Base-by-base conservation (phyloP, 1,140 invertebrate species). In the Ptiloglossa arizonensis region DNA sequence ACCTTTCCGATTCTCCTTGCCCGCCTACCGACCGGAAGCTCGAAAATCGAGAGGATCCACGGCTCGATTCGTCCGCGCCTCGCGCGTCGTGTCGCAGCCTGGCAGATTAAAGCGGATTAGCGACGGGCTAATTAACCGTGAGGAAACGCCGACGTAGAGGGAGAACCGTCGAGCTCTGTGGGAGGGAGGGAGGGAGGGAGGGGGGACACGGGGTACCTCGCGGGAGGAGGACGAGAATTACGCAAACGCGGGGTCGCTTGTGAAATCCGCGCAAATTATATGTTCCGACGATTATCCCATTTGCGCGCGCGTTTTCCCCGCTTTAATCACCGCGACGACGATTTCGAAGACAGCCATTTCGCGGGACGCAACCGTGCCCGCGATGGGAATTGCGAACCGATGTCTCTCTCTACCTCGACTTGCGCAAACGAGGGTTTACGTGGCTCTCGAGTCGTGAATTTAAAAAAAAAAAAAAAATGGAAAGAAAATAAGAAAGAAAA, bases 61-160 rank as follows among this genome's bases (percentile, higher is more conserved):
- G 74, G 67, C n/a, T 64, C 64, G 68, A 57, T 22, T 64, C 32
- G 38, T 22, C 56, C 71, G 71, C 71, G 60, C 41, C 68, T 81
- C 74, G 80, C 48, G 63, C 67, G 73, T 83, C 67, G 63, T 71
- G 73, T 83, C 67, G 56, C 73, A 54, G 80, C 27, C 48, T 77
- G 66, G 75, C 27, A 74, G 79, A 86, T 83, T 71, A 70, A n/a
- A 75, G 22, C 71, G 15, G 76, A 85, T 87, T 86, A 86, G 68
- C 32, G n/a, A 62, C n/a, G 57, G 29, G 35, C 72, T 88, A 88
- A 88, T 88, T 87, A 88, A 32, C 54, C 29, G 29, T 50, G 41
- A 46, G 75, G 67, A 79, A 76, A 68, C 41, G 29, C 62, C 41
- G 48, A 50, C 62, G 64, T n/a, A 5, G 19, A n/a, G 54, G 3